Evolutionary conservation across 2,113 vertebrate genomes (phyloP).

Genomic region (Porphyrio hochstetteri): DNA sequence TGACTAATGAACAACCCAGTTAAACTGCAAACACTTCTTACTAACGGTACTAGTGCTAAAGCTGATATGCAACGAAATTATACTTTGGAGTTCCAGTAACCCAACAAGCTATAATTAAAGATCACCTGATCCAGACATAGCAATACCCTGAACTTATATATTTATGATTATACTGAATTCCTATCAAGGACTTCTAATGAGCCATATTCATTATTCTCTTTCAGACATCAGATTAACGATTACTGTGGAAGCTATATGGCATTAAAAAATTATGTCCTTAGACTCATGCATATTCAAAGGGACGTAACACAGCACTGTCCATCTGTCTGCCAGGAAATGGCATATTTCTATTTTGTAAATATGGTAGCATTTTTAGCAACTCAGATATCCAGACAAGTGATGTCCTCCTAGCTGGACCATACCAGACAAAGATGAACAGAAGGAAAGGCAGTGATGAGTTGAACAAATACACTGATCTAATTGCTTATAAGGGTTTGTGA

Average conservation of each 20-base stretch:
- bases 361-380: neutral
- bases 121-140: neutral
- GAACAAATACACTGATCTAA: neutral
- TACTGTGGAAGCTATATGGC: neutral
- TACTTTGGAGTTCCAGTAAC: neutral
- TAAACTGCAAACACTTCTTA: neutral
- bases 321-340: neutral
- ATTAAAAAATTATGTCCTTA: neutral
- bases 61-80: neutral
- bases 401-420: accelerated
- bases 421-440: neutral
- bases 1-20: neutral
- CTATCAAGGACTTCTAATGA: neutral
- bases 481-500: neutral
- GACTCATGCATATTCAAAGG: neutral
- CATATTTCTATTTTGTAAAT: neutral
- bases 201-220: neutral
- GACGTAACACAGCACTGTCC: neutral
- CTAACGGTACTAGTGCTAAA: accelerated
- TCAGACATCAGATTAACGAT: neutral
- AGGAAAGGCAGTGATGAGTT: neutral
- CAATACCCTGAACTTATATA: neutral
- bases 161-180: neutral
- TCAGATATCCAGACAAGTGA: neutral
- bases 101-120: neutral